Evolutionary conservation across 92 coral and sea anemone species (phyloP), one percentile per base, ranked within the genome.

Genomic region (Zoanthus sociatus): DNA sequence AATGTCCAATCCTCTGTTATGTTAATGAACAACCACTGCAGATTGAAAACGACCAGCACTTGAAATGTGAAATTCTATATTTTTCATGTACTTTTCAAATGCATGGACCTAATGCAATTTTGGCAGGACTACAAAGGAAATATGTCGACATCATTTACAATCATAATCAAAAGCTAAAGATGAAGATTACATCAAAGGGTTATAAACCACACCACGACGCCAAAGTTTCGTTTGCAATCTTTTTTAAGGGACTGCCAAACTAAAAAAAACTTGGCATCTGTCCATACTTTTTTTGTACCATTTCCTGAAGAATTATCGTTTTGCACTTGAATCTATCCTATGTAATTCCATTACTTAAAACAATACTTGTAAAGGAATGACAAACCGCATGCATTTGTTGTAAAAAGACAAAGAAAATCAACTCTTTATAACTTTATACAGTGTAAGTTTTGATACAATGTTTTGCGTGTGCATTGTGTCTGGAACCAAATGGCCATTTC

Each of bases 141-240:
- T 45, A 46, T 0, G 85, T 20, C 30, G 70, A 81, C 75, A 32
- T 61, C 85, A 73, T 45, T 64, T 71, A 66, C 3, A 78, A 32
- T 37, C 55, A 15, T 56, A 81, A 66, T 81, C 73, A 66, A 84
- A 84, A 71, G 89, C 92, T 31, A 91, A 84, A 88, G 64, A 83
- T 13, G 79, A 76, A 63, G 74, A 73, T 72, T 77, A 66, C 89
- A 91, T 88, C 94, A 88, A 69, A 84, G 91, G 92, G 76, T 91
- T 91, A 91, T 50, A 91, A 88, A 79, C 94, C 94, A 91, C 92
- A 71, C 92, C 93, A 88, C 84, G 89, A 87, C 72, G 73, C 93
- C 92, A 84, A 84, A 82, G 73, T 12, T 67, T 81, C 37, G 44
- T 81, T 63, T 37, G 56, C 63, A 67, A 67, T 81, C 75, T 50